These are phyloP conservation scores for Taurulus bubalis DNA, from an alignment of 2,113 vertebrate species.

Conservation along the genomic window DNA sequence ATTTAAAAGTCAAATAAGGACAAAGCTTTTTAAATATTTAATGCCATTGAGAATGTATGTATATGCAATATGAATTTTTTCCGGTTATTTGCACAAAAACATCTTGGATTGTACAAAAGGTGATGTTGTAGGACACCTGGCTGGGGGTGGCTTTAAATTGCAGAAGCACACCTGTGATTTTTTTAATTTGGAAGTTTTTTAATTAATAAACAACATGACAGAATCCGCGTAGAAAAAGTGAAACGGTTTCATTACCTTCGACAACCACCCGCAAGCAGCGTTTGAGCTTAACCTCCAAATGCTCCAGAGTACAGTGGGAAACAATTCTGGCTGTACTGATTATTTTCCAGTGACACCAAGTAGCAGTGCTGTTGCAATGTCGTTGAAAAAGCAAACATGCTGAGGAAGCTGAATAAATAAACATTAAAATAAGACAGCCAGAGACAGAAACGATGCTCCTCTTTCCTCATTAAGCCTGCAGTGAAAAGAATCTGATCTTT, in stretches of 20 bases:
- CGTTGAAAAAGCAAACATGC: constrained; percentile 36
- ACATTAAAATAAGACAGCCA: constrained; percentile 41
- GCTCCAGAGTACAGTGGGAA: neutral
- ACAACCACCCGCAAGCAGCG: neutral
- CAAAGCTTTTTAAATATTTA: constrained; percentile 21
- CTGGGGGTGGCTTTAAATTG: neutral
- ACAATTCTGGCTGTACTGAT: constrained; percentile 3
- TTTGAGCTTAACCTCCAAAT: constrained; percentile 13
- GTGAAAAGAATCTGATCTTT: constrained; percentile 55
- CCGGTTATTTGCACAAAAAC: neutral
- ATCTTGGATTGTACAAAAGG: constrained; percentile 1
- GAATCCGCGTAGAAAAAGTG: neutral
- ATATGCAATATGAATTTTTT: constrained; percentile 1
- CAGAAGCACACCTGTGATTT: constrained; percentile 15
- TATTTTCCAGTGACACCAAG: constrained; percentile 19
- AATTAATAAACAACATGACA: constrained; percentile 13
- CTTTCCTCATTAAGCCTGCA: constrained; percentile 35
- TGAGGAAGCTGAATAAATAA: constrained; percentile 64
- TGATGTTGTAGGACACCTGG: neutral
- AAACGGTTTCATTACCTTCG: neutral
- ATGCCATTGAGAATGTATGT: constrained; percentile 7
- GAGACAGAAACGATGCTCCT: constrained; percentile 8
- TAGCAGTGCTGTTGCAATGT: constrained; percentile 5
- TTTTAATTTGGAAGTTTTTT: neutral
- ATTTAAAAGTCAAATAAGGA: constrained; percentile 18